Percentiles rank a stretch among this genome's conserved stretches.
These are phyloP conservation scores for Aphodius sticticus DNA, from an alignment of 2,888 invertebrate species.

Conservation along the genomic window DNA sequence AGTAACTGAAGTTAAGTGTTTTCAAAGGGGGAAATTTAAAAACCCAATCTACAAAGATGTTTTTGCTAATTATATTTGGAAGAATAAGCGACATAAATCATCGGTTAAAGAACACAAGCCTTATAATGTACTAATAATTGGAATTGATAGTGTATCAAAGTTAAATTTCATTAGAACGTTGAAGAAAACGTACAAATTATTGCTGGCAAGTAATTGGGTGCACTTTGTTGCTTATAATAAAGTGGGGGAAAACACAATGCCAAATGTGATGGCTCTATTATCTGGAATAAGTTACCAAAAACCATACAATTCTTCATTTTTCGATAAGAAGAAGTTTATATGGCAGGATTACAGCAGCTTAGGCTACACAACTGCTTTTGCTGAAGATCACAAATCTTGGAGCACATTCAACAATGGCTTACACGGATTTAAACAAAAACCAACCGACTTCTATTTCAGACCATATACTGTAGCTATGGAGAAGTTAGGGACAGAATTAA, in stretches of 20 bases:
- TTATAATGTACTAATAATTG: slow-evolving; percentile 78
- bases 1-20: not conserved
- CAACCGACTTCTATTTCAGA: slow-evolving; percentile 83
- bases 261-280: slow-evolving; percentile 84
- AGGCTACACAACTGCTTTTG: slow-evolving; percentile 82
- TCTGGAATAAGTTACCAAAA: slow-evolving; percentile 68
- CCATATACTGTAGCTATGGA: slow-evolving; percentile 78
- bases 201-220: slow-evolving; percentile 63
- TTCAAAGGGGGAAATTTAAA: not conserved
- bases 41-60: not conserved
- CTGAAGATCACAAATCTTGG: slow-evolving; percentile 77
- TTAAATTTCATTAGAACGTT: slow-evolving; percentile 79
- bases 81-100: not conserved
- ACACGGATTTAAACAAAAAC: slow-evolving; percentile 74
- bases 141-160: slow-evolving; percentile 86
- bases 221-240: slow-evolving; percentile 62
- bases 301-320: slow-evolving; percentile 63
- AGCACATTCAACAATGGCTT: slow-evolving; percentile 81
- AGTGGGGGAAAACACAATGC: slow-evolving; percentile 89
- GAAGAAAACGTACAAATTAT: slow-evolving; percentile 72
- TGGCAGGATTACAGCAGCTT: slow-evolving; percentile 78
- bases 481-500: slow-evolving; percentile 45
- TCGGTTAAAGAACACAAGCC: not conserved
- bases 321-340: slow-evolving; percentile 77
- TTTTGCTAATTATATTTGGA: slow-evolving; percentile 9